Conservation (phyloP, 1,140 invertebrate genomes). For the Reticulitermes speratus region DNA sequence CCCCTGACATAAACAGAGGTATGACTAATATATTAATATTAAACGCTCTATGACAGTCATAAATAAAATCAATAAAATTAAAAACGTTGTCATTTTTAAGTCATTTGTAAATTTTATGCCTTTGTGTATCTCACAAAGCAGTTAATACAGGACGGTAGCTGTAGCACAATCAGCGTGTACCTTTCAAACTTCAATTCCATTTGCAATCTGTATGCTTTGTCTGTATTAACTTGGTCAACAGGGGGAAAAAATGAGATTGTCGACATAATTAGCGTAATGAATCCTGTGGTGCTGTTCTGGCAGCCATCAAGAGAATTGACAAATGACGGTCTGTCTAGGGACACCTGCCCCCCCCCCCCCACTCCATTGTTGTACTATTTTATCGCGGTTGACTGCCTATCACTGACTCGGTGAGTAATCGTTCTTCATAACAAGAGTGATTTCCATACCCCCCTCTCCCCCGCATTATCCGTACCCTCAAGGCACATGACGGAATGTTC, state of each 20-base stretch:
- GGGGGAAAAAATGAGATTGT: slow-evolving; percentile 10
- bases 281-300: neutral
- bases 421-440: neutral
- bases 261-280: slow-evolving; percentile 32
- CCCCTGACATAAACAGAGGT: too few species aligned
- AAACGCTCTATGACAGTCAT: too few species aligned
- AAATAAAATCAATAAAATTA: too few species aligned
- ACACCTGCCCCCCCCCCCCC: slow-evolving; percentile 23
- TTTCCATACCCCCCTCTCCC: neutral
- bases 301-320: slow-evolving; percentile 16
- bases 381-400: slow-evolving; percentile 26
- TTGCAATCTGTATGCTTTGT: neutral
- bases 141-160: too few species aligned
- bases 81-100: too few species aligned
- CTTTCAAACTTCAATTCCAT: slow-evolving; percentile 1
- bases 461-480: neutral
- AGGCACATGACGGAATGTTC: neutral
- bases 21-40: too few species aligned
- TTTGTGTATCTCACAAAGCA: too few species aligned
- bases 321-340: slow-evolving; percentile 29
- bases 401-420: slow-evolving; percentile 29
- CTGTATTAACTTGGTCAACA: neutral
- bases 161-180: neutral
- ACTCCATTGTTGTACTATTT: slow-evolving; percentile 10
- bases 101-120: too few species aligned